A percentile compares a stretch with the other conserved stretches of the same genome.
Evolutionary conservation across 2,797 vertebrate species (phyloP).

Genomic region (Neosilurus hyrtlii): DNA sequence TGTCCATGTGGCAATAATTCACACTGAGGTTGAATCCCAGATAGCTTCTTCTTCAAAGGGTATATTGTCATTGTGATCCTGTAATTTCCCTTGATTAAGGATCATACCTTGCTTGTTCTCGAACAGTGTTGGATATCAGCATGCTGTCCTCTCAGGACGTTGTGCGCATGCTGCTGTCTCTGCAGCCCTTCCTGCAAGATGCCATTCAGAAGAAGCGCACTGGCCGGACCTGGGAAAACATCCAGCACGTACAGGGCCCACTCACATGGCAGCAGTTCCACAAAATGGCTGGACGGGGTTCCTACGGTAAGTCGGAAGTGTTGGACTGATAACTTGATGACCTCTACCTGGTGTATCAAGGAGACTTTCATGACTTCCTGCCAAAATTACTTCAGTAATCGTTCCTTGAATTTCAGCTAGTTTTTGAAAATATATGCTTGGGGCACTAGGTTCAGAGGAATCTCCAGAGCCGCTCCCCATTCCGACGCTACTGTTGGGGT

Average conservation of each 20-base stretch:
- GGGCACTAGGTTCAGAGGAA: conserved; percentile 87
- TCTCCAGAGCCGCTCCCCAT: conserved; percentile 95
- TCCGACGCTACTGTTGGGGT: conserved; percentile 89
- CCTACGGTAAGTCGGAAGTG: conserved; percentile 79
- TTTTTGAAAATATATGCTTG: conserved; percentile 7
- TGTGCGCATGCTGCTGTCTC: conserved; percentile 92
- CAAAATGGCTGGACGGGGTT: conserved; percentile 97
- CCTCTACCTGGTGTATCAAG: not conserved
- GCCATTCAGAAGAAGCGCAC: conserved; percentile 98
- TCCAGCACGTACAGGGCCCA: conserved; percentile 96
- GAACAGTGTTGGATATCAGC: conserved; percentile 90
- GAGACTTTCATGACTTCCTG: not conserved
- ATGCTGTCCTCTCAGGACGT: conserved; percentile 95
- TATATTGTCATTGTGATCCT: not conserved
- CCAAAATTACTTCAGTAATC: not conserved
- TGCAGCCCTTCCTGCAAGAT: conserved; percentile 96
- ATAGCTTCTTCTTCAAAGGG: not conserved
- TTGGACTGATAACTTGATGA: not conserved
- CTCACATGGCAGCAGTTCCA: conserved; percentile 99
- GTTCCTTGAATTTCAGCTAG: not conserved
- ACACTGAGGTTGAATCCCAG: not conserved
- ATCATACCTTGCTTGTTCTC: conserved; percentile 35
- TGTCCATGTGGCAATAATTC: not conserved
- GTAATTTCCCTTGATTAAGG: not conserved
- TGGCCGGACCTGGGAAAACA: conserved; percentile 96